Evolutionary conservation across 2,888 invertebrate species (phyloP).

Genomic region (Dromius quadrimaculatus): DNA sequence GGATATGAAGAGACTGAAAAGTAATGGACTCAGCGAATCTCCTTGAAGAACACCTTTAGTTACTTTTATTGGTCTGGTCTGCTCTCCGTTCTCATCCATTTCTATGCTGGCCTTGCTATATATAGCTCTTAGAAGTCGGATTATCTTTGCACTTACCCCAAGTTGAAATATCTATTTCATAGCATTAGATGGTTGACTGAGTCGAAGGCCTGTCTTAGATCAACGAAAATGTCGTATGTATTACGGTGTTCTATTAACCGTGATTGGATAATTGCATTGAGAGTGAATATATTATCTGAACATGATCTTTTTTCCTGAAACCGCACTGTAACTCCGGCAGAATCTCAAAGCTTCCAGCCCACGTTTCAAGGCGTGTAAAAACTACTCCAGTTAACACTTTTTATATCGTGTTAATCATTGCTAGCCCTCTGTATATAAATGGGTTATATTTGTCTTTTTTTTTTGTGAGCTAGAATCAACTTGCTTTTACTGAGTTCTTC

Average conservation of each 20-base stretch:
- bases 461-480: conserved; percentile 1
- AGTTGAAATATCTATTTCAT: not conserved
- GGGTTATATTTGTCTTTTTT: not conserved
- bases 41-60: not conserved
- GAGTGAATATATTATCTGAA: not conserved
- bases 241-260: not conserved
- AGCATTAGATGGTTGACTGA: not conserved
- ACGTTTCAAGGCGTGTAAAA: not conserved
- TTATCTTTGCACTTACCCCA: not conserved
- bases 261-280: not conserved
- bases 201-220: conserved; percentile 4
- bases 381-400: not conserved
- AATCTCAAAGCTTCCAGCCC: not conserved
- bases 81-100: not conserved
- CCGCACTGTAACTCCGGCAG: not conserved
- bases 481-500: not conserved
- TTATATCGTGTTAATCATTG: not conserved
- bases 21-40: not conserved
- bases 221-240: conserved; percentile 1
- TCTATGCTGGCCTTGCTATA: not conserved
- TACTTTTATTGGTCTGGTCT: not conserved
- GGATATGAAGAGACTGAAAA: not conserved
- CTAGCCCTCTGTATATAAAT: conserved; percentile 6
- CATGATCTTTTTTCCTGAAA: conserved; percentile 1
- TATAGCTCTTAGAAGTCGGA: not conserved